A percentile compares a stretch with the other conserved stretches of the same genome.
These are phyloP conservation scores for Rhabdophis nuchalis DNA, from an alignment of 2,797 vertebrate genomes.

Conservation along the genomic window DNA sequence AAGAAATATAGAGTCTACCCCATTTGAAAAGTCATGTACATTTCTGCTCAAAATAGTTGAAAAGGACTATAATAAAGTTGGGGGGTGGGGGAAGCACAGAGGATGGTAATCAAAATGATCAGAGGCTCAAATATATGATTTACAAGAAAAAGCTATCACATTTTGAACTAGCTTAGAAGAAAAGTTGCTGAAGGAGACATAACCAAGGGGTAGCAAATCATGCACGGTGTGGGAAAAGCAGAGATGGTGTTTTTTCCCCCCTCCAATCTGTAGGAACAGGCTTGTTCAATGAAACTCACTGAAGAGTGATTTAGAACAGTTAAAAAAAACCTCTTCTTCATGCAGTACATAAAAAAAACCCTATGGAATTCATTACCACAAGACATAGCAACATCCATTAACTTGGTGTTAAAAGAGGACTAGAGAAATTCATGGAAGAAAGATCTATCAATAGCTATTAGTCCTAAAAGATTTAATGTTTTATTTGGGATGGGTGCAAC, in stretches of 20 bases:
- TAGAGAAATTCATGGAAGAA: background rate
- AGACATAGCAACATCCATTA: background rate
- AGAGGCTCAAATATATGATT: background rate
- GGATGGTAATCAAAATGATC: background rate
- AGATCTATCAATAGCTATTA: background rate
- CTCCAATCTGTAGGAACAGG: background rate
- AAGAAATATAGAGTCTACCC: background rate
- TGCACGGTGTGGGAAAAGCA: background rate
- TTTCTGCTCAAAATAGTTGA: background rate
- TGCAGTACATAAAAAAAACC: background rate
- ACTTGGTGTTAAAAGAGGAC: background rate
- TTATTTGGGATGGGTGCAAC: background rate
- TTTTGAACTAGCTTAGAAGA: background rate
- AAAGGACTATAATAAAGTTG: background rate
- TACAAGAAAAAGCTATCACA: background rate
- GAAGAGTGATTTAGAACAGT: background rate
- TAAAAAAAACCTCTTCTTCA: background rate
- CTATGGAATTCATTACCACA: background rate
- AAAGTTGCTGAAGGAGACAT: background rate
- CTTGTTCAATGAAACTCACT: background rate
- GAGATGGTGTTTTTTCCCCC: background rate
- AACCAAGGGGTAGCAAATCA: background rate
- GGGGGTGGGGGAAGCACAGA: background rate
- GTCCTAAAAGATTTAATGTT: background rate
- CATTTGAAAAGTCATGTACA: background rate